These are phyloP conservation scores for Ptiloglossa arizonensis DNA, from an alignment of 1,140 invertebrate genomes.

Conservation along the genomic window DNA sequence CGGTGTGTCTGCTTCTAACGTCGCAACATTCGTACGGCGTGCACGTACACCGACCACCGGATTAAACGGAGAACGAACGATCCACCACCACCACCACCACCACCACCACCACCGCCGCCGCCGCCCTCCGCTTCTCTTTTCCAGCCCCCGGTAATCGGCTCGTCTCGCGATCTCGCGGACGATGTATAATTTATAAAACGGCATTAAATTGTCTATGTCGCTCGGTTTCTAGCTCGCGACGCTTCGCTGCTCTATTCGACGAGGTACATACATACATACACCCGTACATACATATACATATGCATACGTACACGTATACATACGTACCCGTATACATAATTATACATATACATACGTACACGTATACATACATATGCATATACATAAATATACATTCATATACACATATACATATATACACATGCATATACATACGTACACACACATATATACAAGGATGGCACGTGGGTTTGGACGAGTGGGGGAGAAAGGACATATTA, in stretches of 20 bases:
- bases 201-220: conserved; percentile 79
- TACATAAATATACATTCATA: too few relatives aligned
- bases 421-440: too few relatives aligned
- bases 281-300: too few relatives aligned
- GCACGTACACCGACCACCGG: conserved; percentile 23
- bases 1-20: conserved; percentile 24
- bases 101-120: background rate
- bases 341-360: too few relatives aligned
- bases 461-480: too few relatives aligned
- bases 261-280: conserved; percentile 43
- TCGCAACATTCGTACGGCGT: conserved; percentile 31
- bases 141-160: conserved; percentile 53
- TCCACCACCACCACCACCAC: conserved; percentile 13
- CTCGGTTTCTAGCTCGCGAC: conserved; percentile 58
- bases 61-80: conserved; percentile 60
- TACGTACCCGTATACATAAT: too few relatives aligned
- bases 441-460: too few relatives aligned
- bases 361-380: too few relatives aligned
- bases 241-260: conserved; percentile 38
- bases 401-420: too few relatives aligned
- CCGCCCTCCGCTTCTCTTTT: too few relatives aligned
- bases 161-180: conserved; percentile 62
- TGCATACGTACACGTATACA: too few relatives aligned
- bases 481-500: conserved; percentile 78
- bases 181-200: conserved; percentile 79